phyloP scores from a whole-genome alignment of 2,888 invertebrate genomes.

The Metopia argyrocephala region DNA sequence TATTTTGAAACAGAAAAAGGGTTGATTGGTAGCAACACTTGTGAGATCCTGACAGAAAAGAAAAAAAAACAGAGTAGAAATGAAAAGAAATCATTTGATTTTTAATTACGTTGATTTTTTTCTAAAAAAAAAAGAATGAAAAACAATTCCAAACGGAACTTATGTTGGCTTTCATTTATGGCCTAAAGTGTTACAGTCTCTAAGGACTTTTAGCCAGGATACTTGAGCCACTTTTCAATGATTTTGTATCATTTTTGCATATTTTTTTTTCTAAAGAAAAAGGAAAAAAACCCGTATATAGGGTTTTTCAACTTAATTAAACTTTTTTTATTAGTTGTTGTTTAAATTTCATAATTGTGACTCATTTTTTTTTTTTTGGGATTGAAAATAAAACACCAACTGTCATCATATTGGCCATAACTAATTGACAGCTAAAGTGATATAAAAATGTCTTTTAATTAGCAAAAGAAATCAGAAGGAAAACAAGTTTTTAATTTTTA shows the following conservation, averaged over 20 bases:
- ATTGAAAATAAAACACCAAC: conserved; percentile 44
- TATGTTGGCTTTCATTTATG: conserved; percentile 47
- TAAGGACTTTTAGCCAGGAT: conserved; percentile 62
- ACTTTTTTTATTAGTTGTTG: conserved; percentile 48
- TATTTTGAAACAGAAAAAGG: conserved; percentile 31
- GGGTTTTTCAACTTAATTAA: conserved; percentile 68
- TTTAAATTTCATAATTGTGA: conserved; percentile 3
- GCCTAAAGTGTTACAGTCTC: conserved; percentile 64
- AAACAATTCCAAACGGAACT: conserved; percentile 44
- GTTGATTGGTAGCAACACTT: conserved; percentile 61
- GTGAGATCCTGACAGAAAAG: conserved; percentile 18
- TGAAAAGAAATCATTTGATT: conserved; percentile 67
- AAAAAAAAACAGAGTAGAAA: background rate
- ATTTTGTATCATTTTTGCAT: background rate
- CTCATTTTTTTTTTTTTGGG: conserved; percentile 3
- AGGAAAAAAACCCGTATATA: conserved; percentile 18
- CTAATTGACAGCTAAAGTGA: conserved; percentile 68
- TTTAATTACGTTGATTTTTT: conserved; percentile 67
- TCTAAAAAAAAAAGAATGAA: background rate
- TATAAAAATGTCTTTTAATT: conserved; percentile 67
- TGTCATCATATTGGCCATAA: conserved; percentile 67
- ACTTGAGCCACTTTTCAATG: conserved; percentile 64
- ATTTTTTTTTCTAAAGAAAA: background rate
- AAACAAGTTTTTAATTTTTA: conserved; percentile 33
- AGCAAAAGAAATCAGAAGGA: conserved; percentile 47